Base-by-base conservation (phyloP, 2,113 vertebrate species). In the Phoxinus phoxinus region DNA sequence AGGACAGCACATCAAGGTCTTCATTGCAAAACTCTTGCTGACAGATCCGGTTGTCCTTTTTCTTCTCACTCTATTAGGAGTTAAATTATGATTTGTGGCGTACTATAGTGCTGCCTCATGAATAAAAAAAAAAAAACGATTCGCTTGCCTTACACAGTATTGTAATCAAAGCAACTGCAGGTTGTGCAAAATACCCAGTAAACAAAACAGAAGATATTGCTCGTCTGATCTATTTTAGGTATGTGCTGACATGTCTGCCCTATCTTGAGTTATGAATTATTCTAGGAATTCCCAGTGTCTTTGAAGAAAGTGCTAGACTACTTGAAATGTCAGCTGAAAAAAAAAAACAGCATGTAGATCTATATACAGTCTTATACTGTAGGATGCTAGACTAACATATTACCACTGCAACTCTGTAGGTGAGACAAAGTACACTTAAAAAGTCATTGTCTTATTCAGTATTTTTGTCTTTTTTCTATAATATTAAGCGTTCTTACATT, bases 141-240 rank as follows among this genome's bases (percentile, higher is more conserved):
- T 44, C 0, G 13, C 78, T 81, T 51, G 35, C 25, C 78, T 81
- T 51, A 51, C 25, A 81, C 17, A 81, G 61, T 69, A 32, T 69
- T 81, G 79, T 51, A 63, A 44, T 63, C 13, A 63, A 46, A n/a
- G 41, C 78, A 80, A 37, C 35, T 80, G 77, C 77, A 63, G 35
- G 37, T 80, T 59, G 13, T 44, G 77, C 58, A 79, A 79, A 17
- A 59, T 41, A 65, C n/a, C 58, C 58, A 35, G 59, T 81, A 69
- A 67, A 51, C 79, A n/a, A 12, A 35, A 69, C 27, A 30, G 61
- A 81, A 81, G 35, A 80, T 10, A 30, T 79, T 65, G 79, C 44
- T 67, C 3, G 10, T 27, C 44, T 48, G 10, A 81, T 81, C 10
- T 69, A 81, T 81, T 81, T 67, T 67, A 32, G 61, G 79, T 51